Base-by-base conservation (phyloP, 2,888 invertebrate species). In the Hyposoter dolosus region DNA sequence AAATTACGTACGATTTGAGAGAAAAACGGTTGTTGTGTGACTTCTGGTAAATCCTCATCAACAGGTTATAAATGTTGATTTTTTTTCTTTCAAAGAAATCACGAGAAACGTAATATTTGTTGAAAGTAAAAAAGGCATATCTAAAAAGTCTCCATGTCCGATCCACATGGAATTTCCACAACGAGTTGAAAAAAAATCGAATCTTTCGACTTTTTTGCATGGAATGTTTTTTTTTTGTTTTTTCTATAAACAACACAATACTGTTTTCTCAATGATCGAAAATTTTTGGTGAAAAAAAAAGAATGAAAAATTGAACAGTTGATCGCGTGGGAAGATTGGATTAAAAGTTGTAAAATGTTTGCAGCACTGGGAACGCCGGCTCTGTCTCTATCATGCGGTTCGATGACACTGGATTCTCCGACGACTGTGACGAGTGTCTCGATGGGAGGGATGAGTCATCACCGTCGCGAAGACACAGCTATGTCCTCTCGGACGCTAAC, bases 361-460 rank as follows among this genome's bases (percentile, higher is more conserved):
- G 35, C 89, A 94, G 94, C 93, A 80, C 92, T 93, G 93, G 94
- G 90, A 94, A 94, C 94, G 81, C 94, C 94, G 91, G 93, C 93
- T 91, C 95, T 95, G 93, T 95, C 95, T 94, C 95, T 95, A 93
- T 95, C 95, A 93, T 94, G 95, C 95, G 95, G 95, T 90, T 95
- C 95, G 95, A 95, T 95, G 95, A 96, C 95, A 96, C 96, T 96
- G 96, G 97, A 96, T 97, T 97, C 97, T 97, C 97, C 97, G 97
- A 97, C 96, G 97, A 97, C 96, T 94, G 94, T 90, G 94, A 94
- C 94, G 94, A 94, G 92, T 94, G 94, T 91, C 92, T 94, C 93
- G 93, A 93, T 92, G 93, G 93, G 92, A 97, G 97, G 95, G 96
- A 97, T 94, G 96, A 96, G 94, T 94, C 95, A 94, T 94, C 95